These are phyloP conservation scores for Cydia strobilella DNA, from an alignment of 1,140 invertebrate species.

Conservation along the genomic window DNA sequence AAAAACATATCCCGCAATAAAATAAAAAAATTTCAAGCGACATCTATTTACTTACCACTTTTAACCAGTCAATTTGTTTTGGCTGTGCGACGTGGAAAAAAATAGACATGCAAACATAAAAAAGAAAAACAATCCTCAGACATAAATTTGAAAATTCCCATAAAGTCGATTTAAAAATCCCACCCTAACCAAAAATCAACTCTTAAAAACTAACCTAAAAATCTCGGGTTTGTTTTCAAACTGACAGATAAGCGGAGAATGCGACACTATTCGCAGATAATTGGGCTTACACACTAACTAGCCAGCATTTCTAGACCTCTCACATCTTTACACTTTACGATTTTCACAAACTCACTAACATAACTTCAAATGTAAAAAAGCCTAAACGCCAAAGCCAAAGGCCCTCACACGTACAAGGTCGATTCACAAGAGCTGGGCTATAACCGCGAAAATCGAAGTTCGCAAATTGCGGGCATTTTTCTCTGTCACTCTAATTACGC, in stretches of 20 bases:
- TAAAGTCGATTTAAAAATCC: background rate
- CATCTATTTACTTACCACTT: too few relatives aligned
- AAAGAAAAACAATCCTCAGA: too few relatives aligned
- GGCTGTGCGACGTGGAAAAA: too few relatives aligned
- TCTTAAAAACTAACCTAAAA: background rate
- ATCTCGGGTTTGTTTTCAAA: conserved; percentile 25
- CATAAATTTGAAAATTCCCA: too few relatives aligned
- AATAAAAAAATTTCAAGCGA: too few relatives aligned
- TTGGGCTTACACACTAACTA: background rate
- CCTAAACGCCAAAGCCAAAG: background rate
- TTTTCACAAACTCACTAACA: background rate
- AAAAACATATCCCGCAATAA: too few relatives aligned
- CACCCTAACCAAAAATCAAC: background rate
- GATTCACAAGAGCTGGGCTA: too few relatives aligned
- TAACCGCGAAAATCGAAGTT: too few relatives aligned
- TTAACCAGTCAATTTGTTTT: too few relatives aligned
- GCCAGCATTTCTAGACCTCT: background rate
- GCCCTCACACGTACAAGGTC: background rate
- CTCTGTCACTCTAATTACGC: too few relatives aligned
- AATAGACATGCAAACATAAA: too few relatives aligned
- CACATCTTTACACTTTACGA: background rate
- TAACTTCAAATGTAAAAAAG: background rate
- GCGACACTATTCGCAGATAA: conserved; percentile 23
- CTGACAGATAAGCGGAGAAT: conserved; percentile 17
- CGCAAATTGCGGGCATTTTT: too few relatives aligned